phyloP scores from a whole-genome alignment of 2,888 invertebrate genomes.

The Lucinisca nassula region DNA sequence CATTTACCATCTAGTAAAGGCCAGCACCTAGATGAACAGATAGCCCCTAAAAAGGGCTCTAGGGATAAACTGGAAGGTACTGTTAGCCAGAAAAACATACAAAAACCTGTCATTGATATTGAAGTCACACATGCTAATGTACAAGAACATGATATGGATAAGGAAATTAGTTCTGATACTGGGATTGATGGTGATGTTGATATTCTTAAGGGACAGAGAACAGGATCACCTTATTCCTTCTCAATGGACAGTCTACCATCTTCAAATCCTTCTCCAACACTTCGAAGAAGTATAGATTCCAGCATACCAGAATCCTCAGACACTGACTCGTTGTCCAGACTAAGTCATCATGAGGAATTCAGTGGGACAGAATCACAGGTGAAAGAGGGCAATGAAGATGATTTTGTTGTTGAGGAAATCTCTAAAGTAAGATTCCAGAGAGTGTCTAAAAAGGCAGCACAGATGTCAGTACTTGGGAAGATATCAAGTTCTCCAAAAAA shows the following conservation, averaged over 20 bases:
- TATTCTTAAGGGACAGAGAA: conserved; percentile 29
- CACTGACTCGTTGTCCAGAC: conserved; percentile 68
- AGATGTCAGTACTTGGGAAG: conserved; percentile 49
- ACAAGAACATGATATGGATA: background rate
- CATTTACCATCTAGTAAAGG: background rate
- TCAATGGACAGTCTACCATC: conserved; percentile 77
- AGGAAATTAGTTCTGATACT: background rate
- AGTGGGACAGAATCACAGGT: conserved; percentile 62
- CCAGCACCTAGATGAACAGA: background rate
- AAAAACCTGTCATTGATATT: background rate
- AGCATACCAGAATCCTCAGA: conserved; percentile 69
- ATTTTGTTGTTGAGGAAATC: conserved; percentile 72
- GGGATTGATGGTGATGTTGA: background rate
- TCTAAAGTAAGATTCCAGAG: conserved; percentile 72
- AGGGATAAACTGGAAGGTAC: background rate
- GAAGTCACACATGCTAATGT: background rate
- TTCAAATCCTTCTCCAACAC: conserved; percentile 75
- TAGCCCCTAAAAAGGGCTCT: background rate
- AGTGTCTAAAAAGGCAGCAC: conserved; percentile 59
- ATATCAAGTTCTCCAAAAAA: conserved; percentile 60
- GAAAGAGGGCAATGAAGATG: conserved; percentile 61
- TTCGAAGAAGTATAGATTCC: conserved; percentile 47
- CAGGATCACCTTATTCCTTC: conserved; percentile 74
- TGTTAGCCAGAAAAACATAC: background rate
- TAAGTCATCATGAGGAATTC: conserved; percentile 58